These are phyloP conservation scores for Leucozona laternaria DNA, from an alignment of 2,888 invertebrate genomes.

Conservation along the genomic window DNA sequence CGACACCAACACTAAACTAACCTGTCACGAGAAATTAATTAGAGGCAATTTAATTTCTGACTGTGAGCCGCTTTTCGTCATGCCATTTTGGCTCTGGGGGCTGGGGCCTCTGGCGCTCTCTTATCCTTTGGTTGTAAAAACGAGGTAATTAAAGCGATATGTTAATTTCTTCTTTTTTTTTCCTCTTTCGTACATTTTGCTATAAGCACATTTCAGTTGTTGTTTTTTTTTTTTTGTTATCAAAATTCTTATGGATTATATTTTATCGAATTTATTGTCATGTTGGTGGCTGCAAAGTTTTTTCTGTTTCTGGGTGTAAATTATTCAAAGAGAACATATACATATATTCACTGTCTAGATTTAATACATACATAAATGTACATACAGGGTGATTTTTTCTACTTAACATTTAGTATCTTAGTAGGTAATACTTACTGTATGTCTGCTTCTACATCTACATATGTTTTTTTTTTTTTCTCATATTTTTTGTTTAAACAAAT, in stretches of 20 bases:
- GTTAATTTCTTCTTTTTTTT: constrained; percentile 47
- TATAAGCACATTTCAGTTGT: not conserved
- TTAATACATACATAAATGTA: not conserved
- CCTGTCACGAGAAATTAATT: constrained; percentile 61
- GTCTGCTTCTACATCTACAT: no score
- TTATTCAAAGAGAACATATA: constrained; percentile 11
- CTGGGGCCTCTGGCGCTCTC: not conserved
- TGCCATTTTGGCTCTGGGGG: constrained; percentile 18
- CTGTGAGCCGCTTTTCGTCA: constrained; percentile 51
- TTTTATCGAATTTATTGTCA: constrained; percentile 51
- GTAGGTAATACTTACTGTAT: no score
- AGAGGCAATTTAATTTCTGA: constrained; percentile 52
- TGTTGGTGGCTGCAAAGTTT: constrained; percentile 5
- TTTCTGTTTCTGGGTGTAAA: constrained; percentile 19
- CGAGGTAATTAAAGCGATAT: constrained; percentile 65
- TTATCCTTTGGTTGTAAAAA: constrained; percentile 40
- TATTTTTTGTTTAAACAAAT: no score
- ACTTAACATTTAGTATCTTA: no score
- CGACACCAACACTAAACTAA: constrained; percentile 50
- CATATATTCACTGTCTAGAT: not conserved
- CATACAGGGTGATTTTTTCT: not conserved
- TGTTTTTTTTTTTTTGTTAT: not conserved
- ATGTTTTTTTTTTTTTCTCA: no score
- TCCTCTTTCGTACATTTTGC: not conserved
- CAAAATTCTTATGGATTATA: constrained; percentile 10